These are phyloP conservation scores for Solen grandis DNA, from an alignment of 1,140 invertebrate species.

Conservation along the genomic window DNA sequence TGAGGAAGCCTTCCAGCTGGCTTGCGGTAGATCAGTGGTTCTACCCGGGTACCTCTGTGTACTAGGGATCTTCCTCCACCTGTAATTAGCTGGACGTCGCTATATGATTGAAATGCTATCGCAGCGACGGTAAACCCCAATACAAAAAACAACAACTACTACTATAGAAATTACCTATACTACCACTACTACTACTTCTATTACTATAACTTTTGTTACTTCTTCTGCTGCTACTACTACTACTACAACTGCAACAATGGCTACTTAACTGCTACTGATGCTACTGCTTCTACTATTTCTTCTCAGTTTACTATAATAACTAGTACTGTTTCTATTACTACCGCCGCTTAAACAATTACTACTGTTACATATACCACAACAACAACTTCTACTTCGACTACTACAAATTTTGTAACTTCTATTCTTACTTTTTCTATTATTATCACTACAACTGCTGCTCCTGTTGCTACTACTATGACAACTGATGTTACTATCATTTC, in stretches of 20 bases:
- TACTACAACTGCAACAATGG: neutral
- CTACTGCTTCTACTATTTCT: constrained; percentile 4
- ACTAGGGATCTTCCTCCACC: too few relatives aligned
- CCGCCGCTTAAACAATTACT: neutral
- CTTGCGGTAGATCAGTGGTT: too few relatives aligned
- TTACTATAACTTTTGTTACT: neutral
- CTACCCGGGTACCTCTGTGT: too few relatives aligned
- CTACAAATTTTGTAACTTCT: constrained; percentile 1
- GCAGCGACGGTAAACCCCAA: too few relatives aligned
- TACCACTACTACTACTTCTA: constrained; percentile 18
- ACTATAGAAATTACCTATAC: neutral
- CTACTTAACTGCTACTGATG: neutral
- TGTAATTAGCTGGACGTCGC: too few relatives aligned
- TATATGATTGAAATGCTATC: too few relatives aligned
- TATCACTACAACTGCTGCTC: constrained; percentile 10
- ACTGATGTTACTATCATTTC: too few relatives aligned
- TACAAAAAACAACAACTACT: too few relatives aligned
- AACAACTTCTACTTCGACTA: constrained; percentile 1
- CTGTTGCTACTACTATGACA: constrained; percentile 7
- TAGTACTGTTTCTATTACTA: constrained; percentile 13
- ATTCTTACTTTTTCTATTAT: neutral
- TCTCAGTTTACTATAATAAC: neutral
- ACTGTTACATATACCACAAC: constrained; percentile 5
- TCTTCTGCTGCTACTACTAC: neutral
- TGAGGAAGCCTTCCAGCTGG: too few relatives aligned